Conservation (phyloP, 1,140 invertebrate genomes). For the Ceratina japonica region DNA sequence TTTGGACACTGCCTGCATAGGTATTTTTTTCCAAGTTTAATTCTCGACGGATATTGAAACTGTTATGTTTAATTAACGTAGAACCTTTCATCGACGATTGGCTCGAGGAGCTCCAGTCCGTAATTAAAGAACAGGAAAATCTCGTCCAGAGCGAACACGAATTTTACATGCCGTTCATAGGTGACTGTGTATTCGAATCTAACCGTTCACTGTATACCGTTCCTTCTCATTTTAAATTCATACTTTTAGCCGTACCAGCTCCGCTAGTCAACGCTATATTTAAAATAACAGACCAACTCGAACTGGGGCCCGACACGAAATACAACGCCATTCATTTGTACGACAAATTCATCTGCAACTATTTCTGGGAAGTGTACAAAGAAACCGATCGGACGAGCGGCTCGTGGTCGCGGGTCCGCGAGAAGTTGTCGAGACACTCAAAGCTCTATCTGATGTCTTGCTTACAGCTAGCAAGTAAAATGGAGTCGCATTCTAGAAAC, state of each 20-base stretch:
- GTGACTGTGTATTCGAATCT: conserved; percentile 49
- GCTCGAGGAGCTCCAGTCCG: conserved; percentile 63
- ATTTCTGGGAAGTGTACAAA: conserved; percentile 66
- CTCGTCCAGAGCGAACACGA: conserved; percentile 45
- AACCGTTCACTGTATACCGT: background rate
- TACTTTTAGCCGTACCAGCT: conserved; percentile 60
- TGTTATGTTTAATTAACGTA: conserved; percentile 25
- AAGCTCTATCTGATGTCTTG: conserved; percentile 68
- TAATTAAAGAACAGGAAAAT: conserved; percentile 53
- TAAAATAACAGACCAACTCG: conserved; percentile 61
- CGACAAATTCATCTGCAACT: conserved; percentile 68
- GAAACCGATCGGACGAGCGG: background rate
- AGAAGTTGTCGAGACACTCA: conserved; percentile 50
- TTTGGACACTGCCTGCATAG: conserved; percentile 63
- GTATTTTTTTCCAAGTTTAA: conserved; percentile 47
- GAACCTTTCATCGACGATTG: conserved; percentile 67
- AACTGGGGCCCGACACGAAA: conserved; percentile 61
- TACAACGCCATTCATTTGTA: conserved; percentile 72
- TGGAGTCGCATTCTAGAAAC: conserved; percentile 61
- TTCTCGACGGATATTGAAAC: background rate
- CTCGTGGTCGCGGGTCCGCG: conserved; percentile 44
- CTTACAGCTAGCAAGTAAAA: conserved; percentile 72
- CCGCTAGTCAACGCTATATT: conserved; percentile 65
- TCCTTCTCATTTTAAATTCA: background rate
- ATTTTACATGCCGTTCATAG: conserved; percentile 66